A percentile compares a stretch with the other conserved stretches of the same genome.
Conservation (phyloP, 1,140 invertebrate genomes). For the Drosophila takahashii region DNA sequence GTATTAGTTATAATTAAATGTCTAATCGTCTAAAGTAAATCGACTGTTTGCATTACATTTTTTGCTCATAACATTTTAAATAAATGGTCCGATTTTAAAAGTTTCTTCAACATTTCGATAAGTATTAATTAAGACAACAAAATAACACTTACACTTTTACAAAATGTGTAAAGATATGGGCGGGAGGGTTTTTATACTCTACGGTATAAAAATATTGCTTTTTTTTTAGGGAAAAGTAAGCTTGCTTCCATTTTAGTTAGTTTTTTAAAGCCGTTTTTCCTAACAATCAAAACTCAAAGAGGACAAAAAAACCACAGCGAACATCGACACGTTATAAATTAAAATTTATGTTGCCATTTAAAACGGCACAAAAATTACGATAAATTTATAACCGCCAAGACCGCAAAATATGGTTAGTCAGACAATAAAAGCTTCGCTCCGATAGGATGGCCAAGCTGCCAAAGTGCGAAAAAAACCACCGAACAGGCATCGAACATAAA, state of each 20-base stretch:
- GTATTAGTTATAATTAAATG: no score
- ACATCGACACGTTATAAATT: slow-evolving; percentile 73
- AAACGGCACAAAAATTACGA: slow-evolving; percentile 71
- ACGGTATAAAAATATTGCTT: no score
- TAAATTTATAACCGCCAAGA: slow-evolving; percentile 77
- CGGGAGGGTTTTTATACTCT: no score
- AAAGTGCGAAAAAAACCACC: slow-evolving; percentile 34
- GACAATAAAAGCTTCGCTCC: slow-evolving; percentile 64
- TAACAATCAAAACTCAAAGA: slow-evolving; percentile 1
- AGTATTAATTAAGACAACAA: no score
- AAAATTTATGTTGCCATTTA: slow-evolving; percentile 68
- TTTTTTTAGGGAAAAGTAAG: no score
- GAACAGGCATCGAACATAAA: slow-evolving; percentile 57
- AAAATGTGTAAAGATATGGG: no score
- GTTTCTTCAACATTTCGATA: no score
- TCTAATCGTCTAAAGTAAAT: no score
- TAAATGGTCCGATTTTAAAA: no score
- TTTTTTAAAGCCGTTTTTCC: not conserved
- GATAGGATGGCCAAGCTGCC: slow-evolving; percentile 22
- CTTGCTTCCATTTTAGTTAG: not conserved
- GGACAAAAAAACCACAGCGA: slow-evolving; percentile 35
- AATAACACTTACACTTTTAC: no score
- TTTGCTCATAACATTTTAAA: no score
- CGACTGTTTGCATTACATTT: no score
- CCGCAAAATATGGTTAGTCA: slow-evolving; percentile 71